A percentile compares a stretch with the other conserved stretches of the same genome.
These are phyloP conservation scores for Rhodophaea formosa DNA, from an alignment of 2,888 invertebrate species.

Conservation along the genomic window DNA sequence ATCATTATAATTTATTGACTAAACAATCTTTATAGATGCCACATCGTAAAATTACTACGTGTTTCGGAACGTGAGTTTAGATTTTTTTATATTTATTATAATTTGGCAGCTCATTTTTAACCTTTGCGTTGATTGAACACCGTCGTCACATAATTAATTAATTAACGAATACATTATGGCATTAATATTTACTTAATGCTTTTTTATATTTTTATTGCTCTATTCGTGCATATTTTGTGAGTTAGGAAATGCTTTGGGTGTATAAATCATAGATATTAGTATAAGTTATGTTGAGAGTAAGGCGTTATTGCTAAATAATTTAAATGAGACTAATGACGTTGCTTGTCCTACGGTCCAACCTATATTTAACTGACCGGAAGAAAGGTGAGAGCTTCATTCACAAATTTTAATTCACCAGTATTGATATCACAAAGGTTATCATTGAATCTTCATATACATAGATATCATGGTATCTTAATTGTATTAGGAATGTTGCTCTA, in stretches of 20 bases:
- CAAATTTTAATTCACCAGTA: slow-evolving; percentile 24
- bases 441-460: slow-evolving; percentile 28
- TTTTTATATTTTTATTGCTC: slow-evolving; percentile 59
- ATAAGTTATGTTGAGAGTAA: slow-evolving; percentile 54
- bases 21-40: slow-evolving; percentile 45
- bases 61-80: slow-evolving; percentile 39
- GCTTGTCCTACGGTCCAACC: slow-evolving; percentile 37
- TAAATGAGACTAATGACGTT: slow-evolving; percentile 67
- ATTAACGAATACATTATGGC: slow-evolving; percentile 66
- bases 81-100: slow-evolving; percentile 62
- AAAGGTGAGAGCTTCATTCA: slow-evolving; percentile 25
- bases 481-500: slow-evolving; percentile 41
- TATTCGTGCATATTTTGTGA: slow-evolving; percentile 56
- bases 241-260: slow-evolving; percentile 50
- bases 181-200: slow-evolving; percentile 59
- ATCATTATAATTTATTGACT: slow-evolving; percentile 56
- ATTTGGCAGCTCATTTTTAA: slow-evolving; percentile 66
- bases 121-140: slow-evolving; percentile 65
- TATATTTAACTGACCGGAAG: slow-evolving; percentile 24
- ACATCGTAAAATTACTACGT: slow-evolving; percentile 51
- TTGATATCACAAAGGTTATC: slow-evolving; percentile 27
- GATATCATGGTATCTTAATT: slow-evolving; percentile 41
- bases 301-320: slow-evolving; percentile 65
- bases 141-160: slow-evolving; percentile 71
- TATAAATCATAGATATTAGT: slow-evolving; percentile 59